Evolutionary conservation across 2,113 vertebrate species (phyloP).

Genomic region (Gadus chalcogrammus): DNA sequence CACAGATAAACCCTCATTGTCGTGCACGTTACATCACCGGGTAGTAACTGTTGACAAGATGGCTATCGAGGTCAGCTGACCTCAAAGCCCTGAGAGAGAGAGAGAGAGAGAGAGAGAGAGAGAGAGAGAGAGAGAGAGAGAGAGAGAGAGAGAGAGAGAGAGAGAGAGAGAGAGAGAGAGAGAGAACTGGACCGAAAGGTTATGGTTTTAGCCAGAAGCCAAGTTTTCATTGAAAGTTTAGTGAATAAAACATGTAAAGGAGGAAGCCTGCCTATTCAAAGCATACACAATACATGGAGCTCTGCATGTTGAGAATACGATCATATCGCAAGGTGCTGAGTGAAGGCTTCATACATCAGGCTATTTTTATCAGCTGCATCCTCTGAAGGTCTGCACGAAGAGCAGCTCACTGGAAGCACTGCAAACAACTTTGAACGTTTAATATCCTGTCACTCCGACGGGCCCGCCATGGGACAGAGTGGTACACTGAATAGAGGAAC

Average conservation of each 20-base stretch:
- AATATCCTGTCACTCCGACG: too few relatives aligned
- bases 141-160: constrained; percentile 11
- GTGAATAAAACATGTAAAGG: constrained; percentile 60
- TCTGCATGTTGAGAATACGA: constrained; percentile 30
- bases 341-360: constrained; percentile 1
- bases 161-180: neutral
- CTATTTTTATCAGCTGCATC: constrained; percentile 6
- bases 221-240: constrained; percentile 39
- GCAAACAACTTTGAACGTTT: too few relatives aligned
- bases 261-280: constrained; percentile 29
- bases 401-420: too few relatives aligned
- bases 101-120: neutral
- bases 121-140: too few relatives aligned
- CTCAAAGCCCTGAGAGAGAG: constrained; percentile 15
- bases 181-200: constrained; percentile 39
- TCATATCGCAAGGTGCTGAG: constrained; percentile 29
- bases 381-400: constrained; percentile 10
- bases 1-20: neutral
- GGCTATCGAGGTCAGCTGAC: constrained; percentile 34
- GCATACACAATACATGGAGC: constrained; percentile 26
- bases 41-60: too few relatives aligned
- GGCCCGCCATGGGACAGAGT: too few relatives aligned
- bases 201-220: constrained; percentile 49
- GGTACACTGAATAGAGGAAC: too few relatives aligned
- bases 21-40: neutral